Evolutionary conservation across 2,888 invertebrate genomes (phyloP), one percentile per base, ranked within the genome.

Genomic region (Caenorhabditis virilis): DNA sequence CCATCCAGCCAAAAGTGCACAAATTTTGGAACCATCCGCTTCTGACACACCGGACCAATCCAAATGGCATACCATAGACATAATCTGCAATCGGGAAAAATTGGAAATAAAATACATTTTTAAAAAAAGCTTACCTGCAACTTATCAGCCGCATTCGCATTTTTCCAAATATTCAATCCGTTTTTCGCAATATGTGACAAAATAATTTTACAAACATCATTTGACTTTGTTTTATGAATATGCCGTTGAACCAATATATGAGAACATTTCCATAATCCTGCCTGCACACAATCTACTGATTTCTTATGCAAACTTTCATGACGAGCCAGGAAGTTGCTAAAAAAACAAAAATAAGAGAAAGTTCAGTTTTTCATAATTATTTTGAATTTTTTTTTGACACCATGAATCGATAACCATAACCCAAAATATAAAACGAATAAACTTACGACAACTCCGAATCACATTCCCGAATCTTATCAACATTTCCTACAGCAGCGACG

Each of bases 1-100:
- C 68, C 68, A 72, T 1, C 57, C 60, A 1, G 58, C 65, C 0
- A 72, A 39, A 22, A 72, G 51, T 2, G 53, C 50, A 27, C 61
- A 68, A 2, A 72, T 9, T 9, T 55, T 50, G 3, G 65, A 57
- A 9, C 56, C 65, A 26, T 65, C 62, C 2, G 47, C 5, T 6
- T 60, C 54, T 5, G 53, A 41, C 7, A 72, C 43, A 15, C 41
- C 39, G 0, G 63, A 47, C 72, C 72, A 72, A 45, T 72, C 63
- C 25, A 72, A 22, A 23, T 63, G 57, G n/a, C 67, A 72, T 5
- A 63, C 51, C n/a, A 64, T 51, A 0, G 68, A 59, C 52, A 72
- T 50, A 16, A 67, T 51, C 62, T 69, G 46, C 22, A 63, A n/a
- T n/a, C n/a, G n/a, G n/a, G n/a, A n/a, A n/a, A n/a, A n/a, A n/a